These are phyloP conservation scores for Anniella stebbinsi DNA, from an alignment of 2,797 vertebrate genomes.

Conservation along the genomic window DNA sequence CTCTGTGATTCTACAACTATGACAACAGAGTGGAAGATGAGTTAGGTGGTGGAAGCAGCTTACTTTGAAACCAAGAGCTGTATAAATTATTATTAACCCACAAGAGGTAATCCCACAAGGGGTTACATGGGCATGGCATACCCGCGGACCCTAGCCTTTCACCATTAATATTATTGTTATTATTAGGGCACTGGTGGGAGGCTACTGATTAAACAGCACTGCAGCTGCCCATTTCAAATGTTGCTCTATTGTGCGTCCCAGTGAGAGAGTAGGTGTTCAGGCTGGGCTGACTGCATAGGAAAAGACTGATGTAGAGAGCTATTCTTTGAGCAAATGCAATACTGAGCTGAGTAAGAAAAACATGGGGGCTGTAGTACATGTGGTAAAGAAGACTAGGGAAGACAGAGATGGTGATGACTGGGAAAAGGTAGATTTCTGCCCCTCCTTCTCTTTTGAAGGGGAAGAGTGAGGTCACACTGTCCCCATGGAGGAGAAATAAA, in stretches of 20 bases:
- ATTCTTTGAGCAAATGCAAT: background rate
- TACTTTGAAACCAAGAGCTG: too few relatives aligned
- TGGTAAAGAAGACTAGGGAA: background rate
- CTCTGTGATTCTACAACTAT: background rate
- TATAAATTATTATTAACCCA: too few relatives aligned
- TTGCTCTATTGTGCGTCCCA: background rate
- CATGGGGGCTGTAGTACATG: too few relatives aligned
- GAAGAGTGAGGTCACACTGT: background rate
- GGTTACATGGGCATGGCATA: too few relatives aligned
- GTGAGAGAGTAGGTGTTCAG: background rate
- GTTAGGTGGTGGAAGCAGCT: background rate
- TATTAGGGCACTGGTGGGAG: background rate
- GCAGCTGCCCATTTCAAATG: background rate
- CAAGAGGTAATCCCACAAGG: too few relatives aligned
- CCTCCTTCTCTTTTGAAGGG: background rate
- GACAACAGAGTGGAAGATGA: background rate
- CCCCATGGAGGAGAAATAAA: background rate
- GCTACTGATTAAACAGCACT: background rate
- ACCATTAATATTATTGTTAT: too few relatives aligned
- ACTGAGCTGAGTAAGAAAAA: background rate
- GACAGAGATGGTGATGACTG: background rate
- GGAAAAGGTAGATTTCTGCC: background rate
- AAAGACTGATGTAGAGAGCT: background rate
- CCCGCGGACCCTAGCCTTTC: too few relatives aligned
- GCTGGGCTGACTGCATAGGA: background rate